These are phyloP conservation scores for Ophion ellenae DNA, from an alignment of 2,888 invertebrate genomes.

Conservation along the genomic window DNA sequence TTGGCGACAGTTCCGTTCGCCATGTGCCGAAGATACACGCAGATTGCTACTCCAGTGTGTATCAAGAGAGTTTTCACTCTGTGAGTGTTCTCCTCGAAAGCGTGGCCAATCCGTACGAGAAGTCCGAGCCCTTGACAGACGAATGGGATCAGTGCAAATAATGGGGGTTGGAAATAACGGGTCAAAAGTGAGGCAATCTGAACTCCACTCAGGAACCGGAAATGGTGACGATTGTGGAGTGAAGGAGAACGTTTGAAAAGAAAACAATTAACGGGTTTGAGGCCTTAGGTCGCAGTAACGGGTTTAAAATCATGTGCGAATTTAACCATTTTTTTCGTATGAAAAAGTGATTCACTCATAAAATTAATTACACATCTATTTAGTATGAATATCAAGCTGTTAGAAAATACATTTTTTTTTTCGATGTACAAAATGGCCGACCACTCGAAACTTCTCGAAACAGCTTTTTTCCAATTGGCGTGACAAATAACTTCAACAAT, in stretches of 20 bases:
- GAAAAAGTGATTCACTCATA: no score
- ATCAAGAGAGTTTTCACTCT: slow-evolving; percentile 70
- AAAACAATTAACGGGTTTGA: not conserved
- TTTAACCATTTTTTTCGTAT: no score
- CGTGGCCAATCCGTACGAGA: slow-evolving; percentile 72
- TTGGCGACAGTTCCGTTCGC: slow-evolving; percentile 70
- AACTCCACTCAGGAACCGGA: slow-evolving; percentile 70
- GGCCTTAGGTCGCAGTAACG: no score
- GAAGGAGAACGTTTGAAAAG: not conserved
- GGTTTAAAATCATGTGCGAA: no score
- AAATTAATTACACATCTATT: no score
- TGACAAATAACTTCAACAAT: no score
- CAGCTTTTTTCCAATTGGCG: no score
- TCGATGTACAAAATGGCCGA: no score
- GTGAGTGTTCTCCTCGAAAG: slow-evolving; percentile 68
- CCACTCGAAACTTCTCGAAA: no score
- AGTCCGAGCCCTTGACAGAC: slow-evolving; percentile 62
- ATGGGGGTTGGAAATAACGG: no score
- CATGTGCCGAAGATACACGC: slow-evolving; percentile 79
- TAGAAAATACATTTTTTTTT: no score
- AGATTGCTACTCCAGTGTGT: slow-evolving; percentile 71
- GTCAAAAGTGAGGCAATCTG: slow-evolving; percentile 11
- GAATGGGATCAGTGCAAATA: not conserved
- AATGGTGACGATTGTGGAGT: slow-evolving; percentile 64
- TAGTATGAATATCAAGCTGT: no score